Percentiles rank a stretch among this genome's conserved stretches.
These are phyloP conservation scores for Oryzias sinensis DNA, from an alignment of 2,797 vertebrate species.

Conservation along the genomic window DNA sequence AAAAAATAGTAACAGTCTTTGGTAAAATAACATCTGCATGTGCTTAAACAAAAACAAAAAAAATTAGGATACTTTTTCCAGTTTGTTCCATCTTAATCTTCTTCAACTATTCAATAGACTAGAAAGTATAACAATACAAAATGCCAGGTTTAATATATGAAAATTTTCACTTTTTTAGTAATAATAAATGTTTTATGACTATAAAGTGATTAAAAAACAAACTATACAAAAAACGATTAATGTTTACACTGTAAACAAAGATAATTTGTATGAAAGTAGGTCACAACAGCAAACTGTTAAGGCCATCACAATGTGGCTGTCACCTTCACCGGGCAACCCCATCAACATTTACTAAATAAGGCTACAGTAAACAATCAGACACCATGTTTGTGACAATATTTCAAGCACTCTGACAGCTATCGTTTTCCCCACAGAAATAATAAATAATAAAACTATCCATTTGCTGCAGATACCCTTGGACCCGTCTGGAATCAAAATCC, in stretches of 20 bases:
- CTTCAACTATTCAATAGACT: too few species aligned
- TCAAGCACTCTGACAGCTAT: slow-evolving; percentile 17
- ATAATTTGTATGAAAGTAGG: slow-evolving; percentile 46
- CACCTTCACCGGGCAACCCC: slow-evolving; percentile 13
- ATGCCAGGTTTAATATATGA: too few species aligned
- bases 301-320: slow-evolving; percentile 13
- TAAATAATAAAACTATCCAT: slow-evolving; percentile 1
- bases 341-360: slow-evolving; percentile 23
- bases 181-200: not conserved
- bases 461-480: not conserved
- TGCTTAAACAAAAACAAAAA: too few species aligned
- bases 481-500: slow-evolving; percentile 2
- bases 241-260: slow-evolving; percentile 34
- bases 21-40: too few species aligned
- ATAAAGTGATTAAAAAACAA: slow-evolving; percentile 30
- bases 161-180: too few species aligned
- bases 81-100: too few species aligned
- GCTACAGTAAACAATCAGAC: slow-evolving; percentile 1
- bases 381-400: slow-evolving; percentile 4
- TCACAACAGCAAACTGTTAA: slow-evolving; percentile 14
- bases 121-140: too few species aligned
- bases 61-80: too few species aligned
- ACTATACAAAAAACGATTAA: slow-evolving; percentile 19
- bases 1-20: too few species aligned
- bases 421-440: slow-evolving; percentile 6